These are phyloP conservation scores for Gobio occitaniae DNA, from an alignment of 2,797 vertebrate genomes.

Conservation along the genomic window DNA sequence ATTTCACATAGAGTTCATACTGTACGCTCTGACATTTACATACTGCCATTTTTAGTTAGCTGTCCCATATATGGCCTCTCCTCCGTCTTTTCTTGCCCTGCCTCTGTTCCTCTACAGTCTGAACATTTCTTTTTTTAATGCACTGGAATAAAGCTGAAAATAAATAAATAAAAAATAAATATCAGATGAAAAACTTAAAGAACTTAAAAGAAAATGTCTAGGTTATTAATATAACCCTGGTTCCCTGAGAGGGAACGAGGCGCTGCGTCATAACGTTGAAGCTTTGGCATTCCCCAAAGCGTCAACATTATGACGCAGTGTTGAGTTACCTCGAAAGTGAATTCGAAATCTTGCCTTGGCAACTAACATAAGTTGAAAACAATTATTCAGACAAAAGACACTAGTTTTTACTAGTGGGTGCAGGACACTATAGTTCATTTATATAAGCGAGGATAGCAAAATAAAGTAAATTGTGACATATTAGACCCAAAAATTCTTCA, in stretches of 20 bases:
- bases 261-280: no score
- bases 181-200: neutral
- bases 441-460: no score
- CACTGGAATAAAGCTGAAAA: neutral
- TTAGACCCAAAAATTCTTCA: no score
- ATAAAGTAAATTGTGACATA: no score
- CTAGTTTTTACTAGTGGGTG: no score
- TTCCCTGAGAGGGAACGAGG: no score
- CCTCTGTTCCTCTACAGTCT: conserved; percentile 14
- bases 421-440: no score
- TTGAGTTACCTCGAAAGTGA: neutral
- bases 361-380: neutral
- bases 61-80: conserved; percentile 28
- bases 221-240: no score
- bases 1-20: conserved; percentile 19
- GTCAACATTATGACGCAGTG: neutral
- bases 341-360: neutral
- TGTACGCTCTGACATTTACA: conserved; percentile 15
- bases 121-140: conserved; percentile 1
- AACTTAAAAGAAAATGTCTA: neutral
- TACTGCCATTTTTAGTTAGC: conserved; percentile 18
- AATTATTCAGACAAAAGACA: no score
- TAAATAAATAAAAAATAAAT: no score
- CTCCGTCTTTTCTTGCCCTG: neutral
- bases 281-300: neutral